These are phyloP conservation scores for Miltochrista miniata DNA, from an alignment of 2,888 invertebrate species.

Conservation along the genomic window DNA sequence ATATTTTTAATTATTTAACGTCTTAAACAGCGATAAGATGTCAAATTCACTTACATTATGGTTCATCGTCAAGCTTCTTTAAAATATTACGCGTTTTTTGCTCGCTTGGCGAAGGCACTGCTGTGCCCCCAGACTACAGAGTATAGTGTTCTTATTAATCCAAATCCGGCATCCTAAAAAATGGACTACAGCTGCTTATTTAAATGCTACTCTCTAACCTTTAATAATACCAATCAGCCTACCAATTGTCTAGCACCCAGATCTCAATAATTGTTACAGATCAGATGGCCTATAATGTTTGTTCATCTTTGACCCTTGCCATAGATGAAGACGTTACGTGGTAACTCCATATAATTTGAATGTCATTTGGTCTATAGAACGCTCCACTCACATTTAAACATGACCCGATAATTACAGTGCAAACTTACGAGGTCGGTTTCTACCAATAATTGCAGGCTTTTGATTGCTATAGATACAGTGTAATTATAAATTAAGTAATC, in stretches of 20 bases:
- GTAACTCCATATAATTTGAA: slow-evolving; percentile 25
- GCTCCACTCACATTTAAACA: slow-evolving; percentile 21
- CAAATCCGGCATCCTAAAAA: too few relatives aligned
- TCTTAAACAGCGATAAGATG: too few relatives aligned
- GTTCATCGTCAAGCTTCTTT: too few relatives aligned
- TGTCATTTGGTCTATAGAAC: slow-evolving; percentile 28
- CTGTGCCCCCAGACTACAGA: too few relatives aligned
- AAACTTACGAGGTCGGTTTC: slow-evolving; percentile 14
- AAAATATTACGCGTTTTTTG: too few relatives aligned
- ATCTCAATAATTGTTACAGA: background rate
- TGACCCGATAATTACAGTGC: slow-evolving; percentile 7
- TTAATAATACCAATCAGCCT: background rate
- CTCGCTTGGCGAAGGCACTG: too few relatives aligned
- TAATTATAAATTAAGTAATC: too few relatives aligned
- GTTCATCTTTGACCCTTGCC: background rate
- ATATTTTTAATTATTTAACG: too few relatives aligned
- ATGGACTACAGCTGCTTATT: too few relatives aligned
- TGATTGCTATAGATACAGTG: slow-evolving; percentile 16
- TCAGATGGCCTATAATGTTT: background rate
- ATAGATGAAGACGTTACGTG: slow-evolving; percentile 16
- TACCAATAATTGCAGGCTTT: slow-evolving; percentile 7
- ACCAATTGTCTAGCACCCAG: background rate
- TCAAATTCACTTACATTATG: too few relatives aligned
- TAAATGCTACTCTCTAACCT: background rate
- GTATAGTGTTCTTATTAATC: too few relatives aligned